These are phyloP conservation scores for Drosophila anceps DNA, from an alignment of 2,888 invertebrate species.

Conservation along the genomic window DNA sequence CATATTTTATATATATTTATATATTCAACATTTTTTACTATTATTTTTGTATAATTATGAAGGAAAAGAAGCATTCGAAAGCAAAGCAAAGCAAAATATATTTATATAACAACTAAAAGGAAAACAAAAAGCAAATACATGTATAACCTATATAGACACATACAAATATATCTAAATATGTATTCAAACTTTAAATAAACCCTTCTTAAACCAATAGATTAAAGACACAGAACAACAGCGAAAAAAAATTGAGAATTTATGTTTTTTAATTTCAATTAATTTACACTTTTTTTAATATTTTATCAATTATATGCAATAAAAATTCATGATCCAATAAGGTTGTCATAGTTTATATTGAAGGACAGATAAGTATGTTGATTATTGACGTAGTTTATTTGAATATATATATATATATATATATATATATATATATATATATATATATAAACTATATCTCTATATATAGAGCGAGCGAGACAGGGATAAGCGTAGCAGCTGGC, in stretches of 20 bases:
- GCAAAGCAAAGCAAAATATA: conserved; percentile 47
- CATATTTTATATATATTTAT: conserved; percentile 40
- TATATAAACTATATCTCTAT: conserved; percentile 16
- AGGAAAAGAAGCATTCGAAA: conserved; percentile 53
- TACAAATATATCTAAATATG: conserved; percentile 14
- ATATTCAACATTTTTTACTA: conserved; percentile 15
- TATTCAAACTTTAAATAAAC: conserved; percentile 61
- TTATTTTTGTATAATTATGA: conserved; percentile 31
- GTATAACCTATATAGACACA: conserved; percentile 36
- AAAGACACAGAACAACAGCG: conserved; percentile 17
- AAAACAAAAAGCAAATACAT: conserved; percentile 30
- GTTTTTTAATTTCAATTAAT: conserved; percentile 38
- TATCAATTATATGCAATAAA: conserved; percentile 55
- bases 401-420: no score
- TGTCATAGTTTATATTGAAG: not conserved
- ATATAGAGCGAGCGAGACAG: no score
- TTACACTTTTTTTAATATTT: conserved; percentile 8
- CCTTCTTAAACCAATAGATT: conserved; percentile 71
- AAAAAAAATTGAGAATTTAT: conserved; percentile 16
- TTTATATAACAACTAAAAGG: conserved; percentile 55
- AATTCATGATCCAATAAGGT: conserved; percentile 28
- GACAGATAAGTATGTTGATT: conserved; percentile 37
- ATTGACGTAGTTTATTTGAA: conserved; percentile 10
- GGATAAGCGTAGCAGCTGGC: conserved; percentile 30
- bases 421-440: no score